Percentiles rank a stretch among this genome's conserved stretches.
phyloP scores from a whole-genome alignment of 2,797 vertebrate species.

The Sebastes ruberrimus region DNA sequence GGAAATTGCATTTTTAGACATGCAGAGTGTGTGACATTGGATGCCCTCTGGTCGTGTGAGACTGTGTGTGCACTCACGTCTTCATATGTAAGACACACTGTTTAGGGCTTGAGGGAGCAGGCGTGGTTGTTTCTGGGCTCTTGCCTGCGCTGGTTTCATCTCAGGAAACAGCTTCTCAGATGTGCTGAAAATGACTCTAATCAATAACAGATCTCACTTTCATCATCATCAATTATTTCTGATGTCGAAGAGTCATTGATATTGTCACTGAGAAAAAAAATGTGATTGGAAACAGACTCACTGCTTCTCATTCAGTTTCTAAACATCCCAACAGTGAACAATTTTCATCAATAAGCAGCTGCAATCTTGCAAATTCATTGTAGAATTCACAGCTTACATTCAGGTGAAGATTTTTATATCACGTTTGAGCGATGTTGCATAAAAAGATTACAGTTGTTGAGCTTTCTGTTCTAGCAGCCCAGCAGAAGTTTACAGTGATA shows the following conservation, averaged over 20 bases:
- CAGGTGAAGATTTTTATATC: neutral
- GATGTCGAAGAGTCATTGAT: neutral
- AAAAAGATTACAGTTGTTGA: neutral
- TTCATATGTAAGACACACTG: conserved; percentile 22
- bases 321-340: neutral
- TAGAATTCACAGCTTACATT: neutral
- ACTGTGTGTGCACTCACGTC: neutral
- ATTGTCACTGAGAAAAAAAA: neutral
- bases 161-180: conserved; percentile 22
- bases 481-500: neutral
- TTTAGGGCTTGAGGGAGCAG: conserved; percentile 41
- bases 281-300: neutral
- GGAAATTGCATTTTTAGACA: conserved; percentile 37
- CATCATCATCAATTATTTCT: neutral
- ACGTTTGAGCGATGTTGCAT: neutral
- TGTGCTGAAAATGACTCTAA: conserved; percentile 6
- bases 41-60: neutral
- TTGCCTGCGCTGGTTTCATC: conserved; percentile 5
- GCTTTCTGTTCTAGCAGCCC: neutral
- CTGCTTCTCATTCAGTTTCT: neutral
- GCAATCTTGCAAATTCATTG: neutral
- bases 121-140: conserved; percentile 47
- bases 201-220: conserved; percentile 34
- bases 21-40: conserved; percentile 5
- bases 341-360: neutral